phyloP scores from a whole-genome alignment of 2,113 vertebrate species.

The Podilymbus podiceps region DNA sequence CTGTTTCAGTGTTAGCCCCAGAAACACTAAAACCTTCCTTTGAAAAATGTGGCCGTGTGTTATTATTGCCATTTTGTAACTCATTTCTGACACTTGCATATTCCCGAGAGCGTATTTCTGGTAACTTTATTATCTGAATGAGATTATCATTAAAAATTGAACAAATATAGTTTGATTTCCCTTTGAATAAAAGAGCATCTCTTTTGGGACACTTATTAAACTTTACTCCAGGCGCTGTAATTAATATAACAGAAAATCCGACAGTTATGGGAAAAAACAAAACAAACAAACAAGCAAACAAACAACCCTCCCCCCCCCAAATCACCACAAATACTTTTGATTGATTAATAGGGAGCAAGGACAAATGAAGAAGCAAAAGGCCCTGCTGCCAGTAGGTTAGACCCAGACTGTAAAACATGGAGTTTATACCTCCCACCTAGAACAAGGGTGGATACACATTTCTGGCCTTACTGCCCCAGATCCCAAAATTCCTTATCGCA shows the following conservation, averaged over 20 bases:
- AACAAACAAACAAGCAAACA: not conserved
- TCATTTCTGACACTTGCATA: not conserved
- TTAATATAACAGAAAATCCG: not conserved
- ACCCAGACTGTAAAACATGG: not conserved
- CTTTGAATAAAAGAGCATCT: not conserved
- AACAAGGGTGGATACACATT: not conserved
- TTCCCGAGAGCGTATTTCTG: not conserved
- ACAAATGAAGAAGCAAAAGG: not conserved
- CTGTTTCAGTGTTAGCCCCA: not conserved
- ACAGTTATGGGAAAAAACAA: not conserved
- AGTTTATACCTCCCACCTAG: not conserved
- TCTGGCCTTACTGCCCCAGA: not conserved
- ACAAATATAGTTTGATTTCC: not conserved
- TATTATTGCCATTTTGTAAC: not conserved
- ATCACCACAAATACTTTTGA: not conserved
- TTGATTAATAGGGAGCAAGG: not conserved
- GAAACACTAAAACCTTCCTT: not conserved
- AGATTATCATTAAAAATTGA: conserved; percentile 34
- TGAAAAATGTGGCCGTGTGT: not conserved
- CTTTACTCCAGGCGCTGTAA: not conserved
- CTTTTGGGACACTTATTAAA: not conserved
- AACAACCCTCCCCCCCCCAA: not conserved
- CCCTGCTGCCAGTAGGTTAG: not conserved
- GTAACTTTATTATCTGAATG: conserved; percentile 7
- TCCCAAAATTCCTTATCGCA: not conserved